Evolutionary conservation across 2,113 vertebrate species (phyloP).

Genomic region (Furnarius figulus): DNA sequence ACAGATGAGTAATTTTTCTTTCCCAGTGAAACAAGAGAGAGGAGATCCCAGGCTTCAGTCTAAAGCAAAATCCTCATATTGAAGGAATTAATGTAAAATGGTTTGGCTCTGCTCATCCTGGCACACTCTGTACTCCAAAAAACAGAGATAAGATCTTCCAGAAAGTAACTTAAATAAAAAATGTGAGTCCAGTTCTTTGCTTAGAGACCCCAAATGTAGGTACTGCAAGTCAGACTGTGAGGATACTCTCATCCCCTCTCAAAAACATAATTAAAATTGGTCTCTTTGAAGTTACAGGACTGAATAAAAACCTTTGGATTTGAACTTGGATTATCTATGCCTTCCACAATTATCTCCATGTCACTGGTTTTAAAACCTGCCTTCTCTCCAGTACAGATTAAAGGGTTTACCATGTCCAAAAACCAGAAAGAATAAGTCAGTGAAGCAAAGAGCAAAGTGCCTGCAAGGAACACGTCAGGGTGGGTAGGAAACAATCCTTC

Average conservation of each 20-base stretch:
- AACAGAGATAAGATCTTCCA: neutral
- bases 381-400: neutral
- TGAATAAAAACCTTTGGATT: neutral
- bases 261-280: neutral
- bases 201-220: neutral
- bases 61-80: neutral
- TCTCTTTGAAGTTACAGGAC: neutral
- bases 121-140: neutral
- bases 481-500: constrained; percentile 15
- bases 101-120: neutral
- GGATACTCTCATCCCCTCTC: neutral
- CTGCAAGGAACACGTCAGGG: neutral
- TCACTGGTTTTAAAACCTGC: neutral
- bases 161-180: neutral
- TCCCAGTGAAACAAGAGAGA: neutral
- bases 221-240: neutral
- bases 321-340: neutral
- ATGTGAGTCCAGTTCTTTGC: neutral
- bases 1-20: neutral
- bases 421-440: neutral
- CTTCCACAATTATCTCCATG: neutral
- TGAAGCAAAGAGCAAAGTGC: neutral
- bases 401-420: neutral
- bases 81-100: neutral
- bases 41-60: neutral